These are phyloP conservation scores for Istiophorus platypterus DNA, from an alignment of 2,113 vertebrate species.

Conservation along the genomic window DNA sequence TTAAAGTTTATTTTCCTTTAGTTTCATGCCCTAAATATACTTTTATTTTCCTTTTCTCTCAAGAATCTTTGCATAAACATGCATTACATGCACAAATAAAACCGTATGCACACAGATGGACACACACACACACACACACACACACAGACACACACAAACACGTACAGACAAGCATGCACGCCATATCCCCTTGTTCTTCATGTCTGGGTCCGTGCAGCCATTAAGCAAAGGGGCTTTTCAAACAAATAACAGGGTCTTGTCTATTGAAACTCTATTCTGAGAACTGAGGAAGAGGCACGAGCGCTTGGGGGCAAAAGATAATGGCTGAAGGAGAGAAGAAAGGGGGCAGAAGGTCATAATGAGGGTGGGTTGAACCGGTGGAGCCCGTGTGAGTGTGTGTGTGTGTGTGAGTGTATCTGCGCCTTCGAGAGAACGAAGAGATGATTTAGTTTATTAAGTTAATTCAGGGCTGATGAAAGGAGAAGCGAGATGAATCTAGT, in stretches of 20 bases:
- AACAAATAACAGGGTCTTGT: conserved; percentile 36
- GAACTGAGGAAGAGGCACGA: conserved; percentile 23
- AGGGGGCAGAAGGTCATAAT: not conserved
- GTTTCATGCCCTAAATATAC: not conserved
- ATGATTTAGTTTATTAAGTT: not conserved
- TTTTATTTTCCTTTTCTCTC: not conserved
- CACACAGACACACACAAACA: not conserved
- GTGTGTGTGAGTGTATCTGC: not conserved
- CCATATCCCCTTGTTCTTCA: not conserved
- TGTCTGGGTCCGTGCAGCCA: not conserved
- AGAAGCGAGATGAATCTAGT: not conserved
- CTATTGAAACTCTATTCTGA: conserved; percentile 32
- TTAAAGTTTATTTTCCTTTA: not conserved
- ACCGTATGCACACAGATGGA: too few relatives aligned
- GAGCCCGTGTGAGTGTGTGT: too few relatives aligned
- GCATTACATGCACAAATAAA: not conserved
- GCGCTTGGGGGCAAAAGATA: not conserved
- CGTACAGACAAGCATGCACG: too few relatives aligned
- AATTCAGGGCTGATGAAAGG: not conserved
- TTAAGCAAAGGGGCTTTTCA: conserved; percentile 20
- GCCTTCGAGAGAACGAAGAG: not conserved
- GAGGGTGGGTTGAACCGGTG: not conserved
- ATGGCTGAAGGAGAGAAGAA: not conserved
- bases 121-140: not conserved
- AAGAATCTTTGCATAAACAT: not conserved